Base-by-base conservation (phyloP, 2,797 vertebrate species). In the Phataginus tricuspis region DNA sequence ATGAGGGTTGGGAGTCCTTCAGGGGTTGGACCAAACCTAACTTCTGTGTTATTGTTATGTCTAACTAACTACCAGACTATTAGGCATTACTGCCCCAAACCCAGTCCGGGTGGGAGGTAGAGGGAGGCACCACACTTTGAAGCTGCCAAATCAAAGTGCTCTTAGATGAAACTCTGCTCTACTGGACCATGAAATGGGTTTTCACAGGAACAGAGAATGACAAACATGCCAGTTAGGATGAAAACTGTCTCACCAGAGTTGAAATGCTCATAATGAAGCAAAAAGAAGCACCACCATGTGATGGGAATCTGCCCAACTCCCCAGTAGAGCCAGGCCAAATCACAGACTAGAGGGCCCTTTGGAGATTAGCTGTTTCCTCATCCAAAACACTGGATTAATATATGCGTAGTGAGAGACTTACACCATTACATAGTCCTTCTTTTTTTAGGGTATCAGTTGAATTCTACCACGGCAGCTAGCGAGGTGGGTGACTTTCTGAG, bases 151-250 rank as follows among this genome's bases (percentile, higher is more conserved):
- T 96, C 90, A 90, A 69, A 97, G 94, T 94, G 91, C 42, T 95
- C 25, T 53, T 96, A 94, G 90, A 64, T 87, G 75, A 95, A 97
- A 97, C 51, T 93, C 80, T 93, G 96, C 96, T 96, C 95, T 96
- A 96, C 2, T 97, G 94, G 87, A 93, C 96, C 96, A 80, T 97
- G 93, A 97, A 97, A 96, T 92, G 75, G 85, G 51, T 49, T 97
- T 97, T 97, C 96, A 92, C 96, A 96, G 93, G 91, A 87, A 75
- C 61, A 61, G 90, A 95, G 92, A 97, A 93, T 83, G 89, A 90
- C 66, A 94, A 77, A 86, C 23, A 10, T 29, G 87, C 5, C 27
- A 93, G 59, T 68, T 0, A 0, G 53, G 68, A 85, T 90, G 59
- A 91, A 91, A 92, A 86, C 12, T 79, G 53, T 95, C 86, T 95